Conservation (phyloP, 2,797 vertebrate species). For the Pachyuromys duprasi region DNA sequence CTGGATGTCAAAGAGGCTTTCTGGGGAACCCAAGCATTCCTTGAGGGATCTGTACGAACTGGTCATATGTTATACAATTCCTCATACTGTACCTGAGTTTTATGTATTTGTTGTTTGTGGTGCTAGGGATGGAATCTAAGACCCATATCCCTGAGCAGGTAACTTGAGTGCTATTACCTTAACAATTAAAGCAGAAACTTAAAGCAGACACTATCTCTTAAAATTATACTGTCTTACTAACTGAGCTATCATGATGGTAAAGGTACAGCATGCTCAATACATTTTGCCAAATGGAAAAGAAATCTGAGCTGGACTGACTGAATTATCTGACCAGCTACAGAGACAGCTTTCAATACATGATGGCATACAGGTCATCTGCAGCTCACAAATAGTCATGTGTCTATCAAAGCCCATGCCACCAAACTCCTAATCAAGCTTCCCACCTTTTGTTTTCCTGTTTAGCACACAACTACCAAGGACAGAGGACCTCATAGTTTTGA, state of each 20-base stretch:
- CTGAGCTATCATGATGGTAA: background rate
- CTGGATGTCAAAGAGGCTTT: background rate
- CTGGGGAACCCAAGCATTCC: background rate
- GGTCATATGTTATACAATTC: background rate
- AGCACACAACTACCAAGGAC: background rate
- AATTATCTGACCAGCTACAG: background rate
- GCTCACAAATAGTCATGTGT: background rate
- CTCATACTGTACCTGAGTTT: background rate
- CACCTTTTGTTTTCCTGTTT: background rate
- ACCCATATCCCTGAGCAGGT: background rate
- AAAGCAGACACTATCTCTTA: background rate
- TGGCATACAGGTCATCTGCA: background rate
- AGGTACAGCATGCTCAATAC: background rate
- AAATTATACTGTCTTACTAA: background rate
- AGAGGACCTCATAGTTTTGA: background rate
- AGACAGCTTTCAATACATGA: background rate
- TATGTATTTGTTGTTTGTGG: background rate
- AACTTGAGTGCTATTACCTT: background rate
- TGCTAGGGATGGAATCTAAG: too few relatives aligned
- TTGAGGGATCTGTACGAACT: background rate
- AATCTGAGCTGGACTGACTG: slow-evolving; percentile 15
- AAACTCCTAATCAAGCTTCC: background rate
- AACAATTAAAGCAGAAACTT: background rate
- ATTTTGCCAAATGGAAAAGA: slow-evolving; percentile 29
- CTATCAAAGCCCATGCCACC: background rate